phyloP scores from a whole-genome alignment of 2,113 vertebrate genomes.

The Xiphophorus couchianus region DNA sequence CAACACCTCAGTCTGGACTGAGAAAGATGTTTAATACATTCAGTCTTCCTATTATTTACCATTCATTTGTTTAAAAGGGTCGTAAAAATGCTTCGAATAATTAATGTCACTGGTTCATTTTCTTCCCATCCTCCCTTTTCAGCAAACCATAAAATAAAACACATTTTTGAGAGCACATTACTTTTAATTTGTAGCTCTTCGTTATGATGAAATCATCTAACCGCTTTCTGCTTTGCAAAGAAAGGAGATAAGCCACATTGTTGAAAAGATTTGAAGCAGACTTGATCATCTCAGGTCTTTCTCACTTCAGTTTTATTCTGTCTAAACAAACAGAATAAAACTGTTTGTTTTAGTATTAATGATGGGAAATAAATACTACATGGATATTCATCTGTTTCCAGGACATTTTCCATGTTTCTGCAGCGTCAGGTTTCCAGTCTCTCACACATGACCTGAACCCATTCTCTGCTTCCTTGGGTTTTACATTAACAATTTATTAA shows the following conservation, averaged over 20 bases:
- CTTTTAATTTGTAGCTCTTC: background rate
- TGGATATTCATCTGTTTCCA: background rate
- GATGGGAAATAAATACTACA: background rate
- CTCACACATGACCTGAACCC: conserved; percentile 25
- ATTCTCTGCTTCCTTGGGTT: conserved; percentile 45
- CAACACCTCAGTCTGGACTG: background rate
- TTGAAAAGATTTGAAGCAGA: conserved; percentile 1
- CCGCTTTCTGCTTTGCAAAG: conserved; percentile 6
- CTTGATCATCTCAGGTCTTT: background rate
- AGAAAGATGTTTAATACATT: background rate
- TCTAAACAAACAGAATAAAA: background rate
- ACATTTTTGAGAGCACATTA: conserved; percentile 1
- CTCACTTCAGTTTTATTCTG: background rate
- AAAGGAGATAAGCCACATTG: conserved; percentile 8
- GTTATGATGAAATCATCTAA: conserved; percentile 8
- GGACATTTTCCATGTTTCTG: conserved; percentile 4
- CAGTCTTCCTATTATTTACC: background rate
- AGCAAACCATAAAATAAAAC: conserved; percentile 24
- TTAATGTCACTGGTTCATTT: too few relatives aligned
- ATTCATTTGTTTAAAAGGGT: too few relatives aligned
- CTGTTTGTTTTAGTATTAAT: too few relatives aligned
- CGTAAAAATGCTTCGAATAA: too few relatives aligned
- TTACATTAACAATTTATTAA: conserved; percentile 57
- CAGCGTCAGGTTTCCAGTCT: conserved; percentile 21
- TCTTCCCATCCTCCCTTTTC: background rate